These are phyloP conservation scores for Sarcophaga rosellei DNA, from an alignment of 2,888 invertebrate genomes.

Conservation along the genomic window DNA sequence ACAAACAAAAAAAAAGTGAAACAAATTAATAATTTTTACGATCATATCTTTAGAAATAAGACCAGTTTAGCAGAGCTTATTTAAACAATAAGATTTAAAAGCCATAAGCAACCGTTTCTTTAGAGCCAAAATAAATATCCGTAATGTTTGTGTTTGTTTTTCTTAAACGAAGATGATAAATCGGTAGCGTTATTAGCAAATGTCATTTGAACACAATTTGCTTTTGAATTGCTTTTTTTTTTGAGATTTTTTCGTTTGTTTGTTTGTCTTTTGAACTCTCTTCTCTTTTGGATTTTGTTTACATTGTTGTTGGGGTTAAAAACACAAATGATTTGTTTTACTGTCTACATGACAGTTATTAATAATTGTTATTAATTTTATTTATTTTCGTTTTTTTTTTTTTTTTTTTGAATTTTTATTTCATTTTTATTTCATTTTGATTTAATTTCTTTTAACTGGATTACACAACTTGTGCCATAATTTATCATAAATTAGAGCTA, in stretches of 20 bases:
- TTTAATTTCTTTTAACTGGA: constrained; percentile 50
- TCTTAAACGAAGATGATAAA: constrained; percentile 40
- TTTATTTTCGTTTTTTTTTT: constrained; percentile 21
- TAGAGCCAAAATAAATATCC: background rate
- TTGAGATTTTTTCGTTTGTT: background rate
- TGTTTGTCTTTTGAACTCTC: background rate
- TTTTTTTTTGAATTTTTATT: background rate
- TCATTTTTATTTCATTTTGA: too few species aligned
- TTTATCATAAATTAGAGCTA: constrained; percentile 40
- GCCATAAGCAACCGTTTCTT: constrained; percentile 3
- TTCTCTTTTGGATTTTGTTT: background rate
- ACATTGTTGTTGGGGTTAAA: background rate
- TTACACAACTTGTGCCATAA: constrained; percentile 41
- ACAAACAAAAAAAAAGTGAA: background rate
- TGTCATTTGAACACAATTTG: constrained; percentile 39
- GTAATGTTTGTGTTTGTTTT: constrained; percentile 20
- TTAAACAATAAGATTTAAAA: constrained; percentile 1
- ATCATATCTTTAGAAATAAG: background rate
- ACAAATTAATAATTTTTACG: background rate
- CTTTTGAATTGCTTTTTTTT: background rate
- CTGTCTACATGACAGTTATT: constrained; percentile 74
- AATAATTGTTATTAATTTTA: constrained; percentile 73
- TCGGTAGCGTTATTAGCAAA: constrained; percentile 64
- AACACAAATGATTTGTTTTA: constrained; percentile 69
- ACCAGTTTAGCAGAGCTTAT: constrained; percentile 4